phyloP scores from a whole-genome alignment of 2,113 vertebrate genomes.

The Ammospiza nelsoni region DNA sequence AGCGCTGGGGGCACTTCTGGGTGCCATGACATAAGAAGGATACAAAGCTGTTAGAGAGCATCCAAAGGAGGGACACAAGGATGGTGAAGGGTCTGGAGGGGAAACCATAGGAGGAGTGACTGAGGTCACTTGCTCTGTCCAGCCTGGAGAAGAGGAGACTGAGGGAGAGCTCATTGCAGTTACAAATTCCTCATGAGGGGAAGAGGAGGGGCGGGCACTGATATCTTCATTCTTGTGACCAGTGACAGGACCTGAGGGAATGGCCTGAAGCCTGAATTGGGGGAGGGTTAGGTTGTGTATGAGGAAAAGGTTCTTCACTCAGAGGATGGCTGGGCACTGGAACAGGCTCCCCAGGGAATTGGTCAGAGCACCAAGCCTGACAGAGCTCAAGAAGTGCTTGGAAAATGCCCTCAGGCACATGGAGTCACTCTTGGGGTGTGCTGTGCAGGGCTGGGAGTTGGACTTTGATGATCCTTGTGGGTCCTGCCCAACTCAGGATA shows the following conservation, averaged over 20 bases:
- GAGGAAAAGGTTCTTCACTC: not conserved
- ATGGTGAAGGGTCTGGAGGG: accelerated
- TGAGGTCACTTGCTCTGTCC: accelerated
- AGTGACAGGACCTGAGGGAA: accelerated
- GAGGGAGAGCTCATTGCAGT: accelerated
- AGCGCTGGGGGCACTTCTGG: not conserved
- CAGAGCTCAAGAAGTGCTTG: not conserved
- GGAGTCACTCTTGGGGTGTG: not conserved
- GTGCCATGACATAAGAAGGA: accelerated
- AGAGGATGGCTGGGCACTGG: not conserved
- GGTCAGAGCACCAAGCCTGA: not conserved
- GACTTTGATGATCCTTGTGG: not conserved
- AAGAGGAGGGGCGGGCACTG: not conserved
- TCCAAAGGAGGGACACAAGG: accelerated
- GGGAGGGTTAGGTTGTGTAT: not conserved
- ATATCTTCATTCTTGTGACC: not conserved
- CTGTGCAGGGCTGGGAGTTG: not conserved
- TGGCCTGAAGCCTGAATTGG: not conserved
- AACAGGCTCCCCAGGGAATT: not conserved
- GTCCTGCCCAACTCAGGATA: not conserved
- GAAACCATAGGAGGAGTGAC: accelerated
- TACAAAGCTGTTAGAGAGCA: accelerated
- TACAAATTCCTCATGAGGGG: accelerated
- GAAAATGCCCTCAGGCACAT: not conserved
- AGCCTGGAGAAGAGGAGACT: not conserved